Evolutionary conservation across 2,797 vertebrate species (phyloP).

Genomic region (Eurystomus glaucurus): DNA sequence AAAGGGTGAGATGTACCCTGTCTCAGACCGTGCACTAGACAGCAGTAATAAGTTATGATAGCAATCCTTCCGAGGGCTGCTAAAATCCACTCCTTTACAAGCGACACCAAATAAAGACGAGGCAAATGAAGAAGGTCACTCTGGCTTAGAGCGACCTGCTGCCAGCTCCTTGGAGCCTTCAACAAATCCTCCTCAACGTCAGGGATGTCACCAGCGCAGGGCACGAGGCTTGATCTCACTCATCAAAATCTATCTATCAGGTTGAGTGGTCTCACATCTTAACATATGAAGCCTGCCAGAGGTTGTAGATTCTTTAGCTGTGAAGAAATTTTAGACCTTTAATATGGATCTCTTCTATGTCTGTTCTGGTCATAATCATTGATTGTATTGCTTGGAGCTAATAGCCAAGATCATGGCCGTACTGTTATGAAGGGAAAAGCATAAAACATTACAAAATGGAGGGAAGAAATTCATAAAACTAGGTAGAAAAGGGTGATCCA

Average conservation of each 20-base stretch:
- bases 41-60: not conserved
- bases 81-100: not conserved
- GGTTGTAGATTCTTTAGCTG: not conserved
- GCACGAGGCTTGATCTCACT: rapidly evolving
- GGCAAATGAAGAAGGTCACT: not conserved
- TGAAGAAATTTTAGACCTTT: not conserved
- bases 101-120: not conserved
- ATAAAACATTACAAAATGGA: rapidly evolving
- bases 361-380: not conserved
- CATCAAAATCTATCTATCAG: not conserved
- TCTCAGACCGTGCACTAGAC: not conserved
- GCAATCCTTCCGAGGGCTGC: not conserved
- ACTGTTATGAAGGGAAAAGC: not conserved
- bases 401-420: rapidly evolving
- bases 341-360: not conserved
- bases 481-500: not conserved
- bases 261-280: rapidly evolving
- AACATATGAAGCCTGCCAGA: rapidly evolving
- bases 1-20: not conserved
- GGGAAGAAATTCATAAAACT: not conserved
- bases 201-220: not conserved
- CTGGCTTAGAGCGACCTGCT: not conserved
- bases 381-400: not conserved
- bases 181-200: not conserved
- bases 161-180: not conserved